phyloP scores from a whole-genome alignment of 1,140 invertebrate genomes.

The Portunus trituberculatus region DNA sequence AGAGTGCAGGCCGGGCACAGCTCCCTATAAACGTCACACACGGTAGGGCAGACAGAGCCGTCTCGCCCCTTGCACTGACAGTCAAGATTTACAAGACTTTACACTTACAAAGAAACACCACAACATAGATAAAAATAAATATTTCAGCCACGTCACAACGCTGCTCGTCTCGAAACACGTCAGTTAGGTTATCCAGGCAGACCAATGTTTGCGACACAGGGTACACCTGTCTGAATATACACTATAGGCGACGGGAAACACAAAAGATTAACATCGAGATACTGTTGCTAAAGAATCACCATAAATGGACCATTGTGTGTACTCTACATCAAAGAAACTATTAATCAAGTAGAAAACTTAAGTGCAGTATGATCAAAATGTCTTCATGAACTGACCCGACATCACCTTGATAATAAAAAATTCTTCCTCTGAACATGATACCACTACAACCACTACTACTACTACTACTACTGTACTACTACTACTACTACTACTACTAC shows the following conservation, averaged over 20 bases:
- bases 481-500: neutral
- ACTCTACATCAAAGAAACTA: neutral
- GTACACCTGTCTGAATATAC: neutral
- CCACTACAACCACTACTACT: neutral
- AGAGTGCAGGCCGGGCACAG: neutral
- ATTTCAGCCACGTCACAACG: neutral
- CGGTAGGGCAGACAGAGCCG: neutral
- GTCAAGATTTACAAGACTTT: neutral
- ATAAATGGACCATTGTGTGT: neutral
- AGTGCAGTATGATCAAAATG: no score
- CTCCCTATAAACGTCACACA: neutral
- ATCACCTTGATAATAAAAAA: neutral
- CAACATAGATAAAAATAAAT: conserved; percentile 14
- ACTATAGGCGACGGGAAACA: conserved; percentile 17
- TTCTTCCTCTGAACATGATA: no score
- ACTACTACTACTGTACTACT: no score
- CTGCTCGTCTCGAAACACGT: neutral
- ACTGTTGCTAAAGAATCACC: conserved; percentile 5
- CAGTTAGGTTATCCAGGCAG: neutral
- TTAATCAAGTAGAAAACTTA: neutral
- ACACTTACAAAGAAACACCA: neutral
- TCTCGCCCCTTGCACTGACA: neutral
- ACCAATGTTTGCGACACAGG: neutral
- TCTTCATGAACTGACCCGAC: neutral
- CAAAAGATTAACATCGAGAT: neutral